Conservation (phyloP, 2,797 vertebrate species). For the Cheirogaleus major region DNA sequence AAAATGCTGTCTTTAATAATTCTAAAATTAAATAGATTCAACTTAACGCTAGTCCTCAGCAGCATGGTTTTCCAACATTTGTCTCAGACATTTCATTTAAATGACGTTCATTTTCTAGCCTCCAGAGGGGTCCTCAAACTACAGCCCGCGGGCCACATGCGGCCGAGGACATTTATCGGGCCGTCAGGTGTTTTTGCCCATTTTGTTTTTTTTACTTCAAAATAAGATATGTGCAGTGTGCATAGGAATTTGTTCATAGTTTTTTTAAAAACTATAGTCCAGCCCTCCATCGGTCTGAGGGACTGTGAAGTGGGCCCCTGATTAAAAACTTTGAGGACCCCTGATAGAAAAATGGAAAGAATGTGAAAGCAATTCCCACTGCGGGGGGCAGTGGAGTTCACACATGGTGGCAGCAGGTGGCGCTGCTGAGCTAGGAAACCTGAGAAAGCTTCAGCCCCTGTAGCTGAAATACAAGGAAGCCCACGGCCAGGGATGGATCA, state of each 20-base stretch:
- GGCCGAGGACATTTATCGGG: no score
- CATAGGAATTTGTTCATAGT: no score
- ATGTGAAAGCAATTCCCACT: background rate
- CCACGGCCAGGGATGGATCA: background rate
- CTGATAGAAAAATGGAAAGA: background rate
- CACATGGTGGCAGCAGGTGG: constrained; percentile 48
- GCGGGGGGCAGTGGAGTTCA: background rate
- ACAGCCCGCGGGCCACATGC: no score
- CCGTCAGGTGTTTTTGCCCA: no score
- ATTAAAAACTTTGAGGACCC: no score
- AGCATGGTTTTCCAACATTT: background rate
- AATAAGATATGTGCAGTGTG: no score
- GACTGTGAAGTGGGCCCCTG: no score
- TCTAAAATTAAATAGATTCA: background rate
- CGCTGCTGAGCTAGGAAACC: constrained; percentile 58
- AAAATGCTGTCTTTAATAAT: background rate
- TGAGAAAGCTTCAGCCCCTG: background rate
- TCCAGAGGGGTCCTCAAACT: background rate
- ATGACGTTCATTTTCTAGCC: background rate
- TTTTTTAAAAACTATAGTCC: no score
- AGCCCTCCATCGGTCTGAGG: no score
- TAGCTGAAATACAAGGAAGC: background rate
- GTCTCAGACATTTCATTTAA: background rate
- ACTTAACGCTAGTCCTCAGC: background rate
- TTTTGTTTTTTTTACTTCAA: no score